Base-by-base conservation (phyloP, 2,113 vertebrate species). In the Rhynchopsitta pachyrhyncha region DNA sequence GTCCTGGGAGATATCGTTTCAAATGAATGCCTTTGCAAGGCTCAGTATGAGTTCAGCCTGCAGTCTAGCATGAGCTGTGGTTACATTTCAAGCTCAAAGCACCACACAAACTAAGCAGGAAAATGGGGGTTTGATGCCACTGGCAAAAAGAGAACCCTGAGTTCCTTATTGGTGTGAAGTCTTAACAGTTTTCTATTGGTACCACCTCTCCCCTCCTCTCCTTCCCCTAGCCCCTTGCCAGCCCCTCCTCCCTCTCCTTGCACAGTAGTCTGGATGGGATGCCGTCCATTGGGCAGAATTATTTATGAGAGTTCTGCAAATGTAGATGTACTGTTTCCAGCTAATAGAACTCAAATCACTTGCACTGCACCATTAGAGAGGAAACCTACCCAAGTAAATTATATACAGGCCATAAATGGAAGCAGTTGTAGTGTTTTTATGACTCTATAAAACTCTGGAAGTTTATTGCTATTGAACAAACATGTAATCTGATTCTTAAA, bases 381-480 rank as follows among this genome's bases (percentile, higher is more conserved):
- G 94, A 98, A 98, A 93, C 96, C 35, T 83, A 94, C 95, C 96
- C 87, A 67, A 95, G 97, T 92, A 93, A 97, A 97, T 98, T 92
- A 97, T 60, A 77, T 39, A 66, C 93, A 77, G 28, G 63, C 96
- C 86, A 35, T 97, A 98, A 98, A 97, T 96, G 95, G 97, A 97
- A 97, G 95, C 97, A 91, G 9, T 97, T 95, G 73, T 67, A 97
- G 97, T 10, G 70, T 60, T 95, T 98, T 98, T 98, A 98, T 84
- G 94, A 95, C 95, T 97, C 94, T 91, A 98, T 98, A 98, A 98
- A 98, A 96, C 96, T 93, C 95, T 88, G 93, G 84, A 90, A 98
- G 96, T 97, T 98, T 97, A 98, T 97, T 98, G 97, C 97, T 97
- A 96, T 97, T 97, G 98, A 98, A 88, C 97, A 98, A 98, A 98